Conservation (phyloP, 2,888 invertebrate genomes). For the Chrysina gloriosa region DNA sequence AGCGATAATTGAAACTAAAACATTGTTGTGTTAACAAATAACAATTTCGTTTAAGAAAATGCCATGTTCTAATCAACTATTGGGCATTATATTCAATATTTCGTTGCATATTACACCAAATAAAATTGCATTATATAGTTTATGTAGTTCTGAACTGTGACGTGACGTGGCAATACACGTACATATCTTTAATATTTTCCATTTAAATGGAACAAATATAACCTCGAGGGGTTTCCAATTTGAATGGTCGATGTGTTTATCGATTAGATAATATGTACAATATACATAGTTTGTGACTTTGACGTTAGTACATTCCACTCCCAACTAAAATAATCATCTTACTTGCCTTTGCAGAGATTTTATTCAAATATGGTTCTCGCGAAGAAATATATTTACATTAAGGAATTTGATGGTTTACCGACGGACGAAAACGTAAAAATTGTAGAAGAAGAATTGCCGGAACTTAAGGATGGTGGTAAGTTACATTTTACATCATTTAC, state of each 20-base stretch:
- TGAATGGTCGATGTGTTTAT: not conserved
- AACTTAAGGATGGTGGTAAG: constrained; percentile 77
- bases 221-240: not conserved
- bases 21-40: too few relatives aligned
- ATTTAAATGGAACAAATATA: not conserved
- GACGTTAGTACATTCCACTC: not conserved
- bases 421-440: constrained; percentile 74
- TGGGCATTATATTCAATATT: too few relatives aligned
- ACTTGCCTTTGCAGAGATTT: not conserved
- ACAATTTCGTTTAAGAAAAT: too few relatives aligned
- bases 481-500: too few relatives aligned
- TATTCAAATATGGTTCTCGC: constrained; percentile 64
- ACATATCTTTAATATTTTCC: too few relatives aligned
- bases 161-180: too few relatives aligned
- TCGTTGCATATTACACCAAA: too few relatives aligned
- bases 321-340: not conserved
- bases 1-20: too few relatives aligned
- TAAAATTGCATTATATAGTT: too few relatives aligned
- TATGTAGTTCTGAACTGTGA: too few relatives aligned
- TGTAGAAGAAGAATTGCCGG: constrained; percentile 75
- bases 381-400: constrained; percentile 74
- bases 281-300: not conserved
- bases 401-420: constrained; percentile 76
- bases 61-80: too few relatives aligned
- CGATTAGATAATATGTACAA: not conserved